Evolutionary conservation across 2,113 vertebrate species (phyloP), one percentile per base, ranked within the genome.

Genomic region (Amazona guildingii): DNA sequence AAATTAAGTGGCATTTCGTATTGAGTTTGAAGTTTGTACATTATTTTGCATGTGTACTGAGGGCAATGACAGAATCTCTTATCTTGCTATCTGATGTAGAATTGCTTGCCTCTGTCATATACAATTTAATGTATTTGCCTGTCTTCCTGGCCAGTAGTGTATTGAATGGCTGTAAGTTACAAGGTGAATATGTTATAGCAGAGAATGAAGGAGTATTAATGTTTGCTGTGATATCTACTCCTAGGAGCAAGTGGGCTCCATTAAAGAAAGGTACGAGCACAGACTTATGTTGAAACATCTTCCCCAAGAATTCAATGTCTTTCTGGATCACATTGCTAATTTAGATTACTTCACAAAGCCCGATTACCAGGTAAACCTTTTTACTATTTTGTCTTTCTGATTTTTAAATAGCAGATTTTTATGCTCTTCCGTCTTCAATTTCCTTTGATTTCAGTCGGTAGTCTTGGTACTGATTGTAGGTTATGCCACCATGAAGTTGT

Each of bases 301-400:
- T 80, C 99, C 99, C 52, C 97, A 98, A 94, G 99, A 99, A 97
- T 99, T 99, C 64, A 98, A 72, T 6, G 74, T 98, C 77, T 99
- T 99, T 97, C 97, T 99, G 97, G 99, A 99, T 64, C 99, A 99
- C 95, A 98, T 99, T 92, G 98, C 98, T 90, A 98, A 90, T 96
- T 98, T 99, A 90, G 99, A 99, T 98, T 99, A 99, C 97, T 99
- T 99, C 97, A 99, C 99, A 27, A 99, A 99, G 96, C 99, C 99
- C 11, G 99, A 99, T 96, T 99, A 99, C 95, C 98, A 99, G 99
- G 99, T 99, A 97, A 98, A 91, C 13, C 29, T 77, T 83, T 97
- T 55, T 37, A 57, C 35, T 73, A 1, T 83, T 88, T 75, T 78
- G 13, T 78, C n/a, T 61, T 78, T 75, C 55, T 75, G 5, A 68